Conservation (phyloP, 2,797 vertebrate species). For the Cygnus olor region DNA sequence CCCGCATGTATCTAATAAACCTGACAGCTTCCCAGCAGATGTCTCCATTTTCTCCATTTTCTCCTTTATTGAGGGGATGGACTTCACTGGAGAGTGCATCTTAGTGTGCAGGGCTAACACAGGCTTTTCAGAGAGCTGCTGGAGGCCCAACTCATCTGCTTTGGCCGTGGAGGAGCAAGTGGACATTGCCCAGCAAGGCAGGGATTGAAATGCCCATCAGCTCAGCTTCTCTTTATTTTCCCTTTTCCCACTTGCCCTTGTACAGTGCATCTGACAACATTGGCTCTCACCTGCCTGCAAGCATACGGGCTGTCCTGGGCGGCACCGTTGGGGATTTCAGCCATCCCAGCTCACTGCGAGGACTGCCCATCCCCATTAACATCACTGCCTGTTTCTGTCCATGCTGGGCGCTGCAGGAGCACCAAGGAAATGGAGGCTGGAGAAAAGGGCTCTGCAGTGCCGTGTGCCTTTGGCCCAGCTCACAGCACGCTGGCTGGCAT, state of each 20-base stretch:
- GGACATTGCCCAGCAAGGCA: background rate
- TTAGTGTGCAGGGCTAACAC: background rate
- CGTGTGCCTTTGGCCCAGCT: fast-evolving
- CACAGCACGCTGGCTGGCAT: background rate
- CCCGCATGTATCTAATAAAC: conserved; percentile 49
- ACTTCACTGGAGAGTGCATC: background rate
- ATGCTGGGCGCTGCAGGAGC: background rate
- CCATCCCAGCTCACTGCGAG: fast-evolving
- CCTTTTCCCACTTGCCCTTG: background rate
- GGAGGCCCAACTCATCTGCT: background rate
- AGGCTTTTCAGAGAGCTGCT: background rate
- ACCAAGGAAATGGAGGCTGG: too few species aligned
- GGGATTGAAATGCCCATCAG: background rate
- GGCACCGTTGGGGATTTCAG: background rate
- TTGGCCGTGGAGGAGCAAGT: background rate
- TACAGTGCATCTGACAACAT: background rate
- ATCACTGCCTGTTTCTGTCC: background rate
- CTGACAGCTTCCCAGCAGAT: conserved; percentile 71
- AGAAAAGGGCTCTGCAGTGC: background rate
- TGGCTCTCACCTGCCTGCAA: background rate
- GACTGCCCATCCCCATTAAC: background rate
- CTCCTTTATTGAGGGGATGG: background rate
- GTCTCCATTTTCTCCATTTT: conserved; percentile 64
- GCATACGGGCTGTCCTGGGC: background rate
- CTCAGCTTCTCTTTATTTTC: background rate